These are phyloP conservation scores for Monopis laevigella DNA, from an alignment of 2,888 invertebrate species.

Conservation along the genomic window DNA sequence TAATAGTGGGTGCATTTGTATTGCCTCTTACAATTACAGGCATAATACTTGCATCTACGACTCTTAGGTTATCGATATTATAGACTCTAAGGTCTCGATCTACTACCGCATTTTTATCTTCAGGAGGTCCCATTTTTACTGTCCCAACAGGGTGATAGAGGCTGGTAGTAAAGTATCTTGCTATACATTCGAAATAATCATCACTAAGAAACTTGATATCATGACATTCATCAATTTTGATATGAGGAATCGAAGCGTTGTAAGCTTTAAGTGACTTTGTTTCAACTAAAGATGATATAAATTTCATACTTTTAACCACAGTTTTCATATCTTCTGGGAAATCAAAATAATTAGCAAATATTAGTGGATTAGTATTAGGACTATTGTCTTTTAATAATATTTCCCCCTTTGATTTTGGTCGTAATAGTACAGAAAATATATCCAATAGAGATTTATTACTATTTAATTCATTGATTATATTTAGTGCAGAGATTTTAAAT, in stretches of 20 bases:
- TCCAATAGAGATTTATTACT: conserved; percentile 24
- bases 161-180: conserved; percentile 70
- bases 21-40: conserved; percentile 76
- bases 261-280: conserved; percentile 41
- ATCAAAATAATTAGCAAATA: conserved; percentile 67
- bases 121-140: conserved; percentile 74
- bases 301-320: conserved; percentile 35
- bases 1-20: conserved; percentile 77
- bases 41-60: conserved; percentile 81
- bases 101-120: conserved; percentile 70
- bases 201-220: conserved; percentile 38
- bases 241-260: conserved; percentile 27
- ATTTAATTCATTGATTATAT: conserved; percentile 18
- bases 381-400: conserved; percentile 59
- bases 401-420: conserved; percentile 57
- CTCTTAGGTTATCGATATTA: conserved; percentile 70
- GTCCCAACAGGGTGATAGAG: conserved; percentile 77
- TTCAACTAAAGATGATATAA: conserved; percentile 31
- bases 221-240: conserved; percentile 23
- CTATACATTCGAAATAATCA: conserved; percentile 73
- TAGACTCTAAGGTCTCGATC: conserved; percentile 69
- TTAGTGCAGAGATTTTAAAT: conserved; percentile 16
- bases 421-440: conserved; percentile 25
- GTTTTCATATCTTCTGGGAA: conserved; percentile 56
- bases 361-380: conserved; percentile 61